These are phyloP conservation scores for Carapus acus DNA, from an alignment of 2,797 vertebrate genomes.

Conservation along the genomic window DNA sequence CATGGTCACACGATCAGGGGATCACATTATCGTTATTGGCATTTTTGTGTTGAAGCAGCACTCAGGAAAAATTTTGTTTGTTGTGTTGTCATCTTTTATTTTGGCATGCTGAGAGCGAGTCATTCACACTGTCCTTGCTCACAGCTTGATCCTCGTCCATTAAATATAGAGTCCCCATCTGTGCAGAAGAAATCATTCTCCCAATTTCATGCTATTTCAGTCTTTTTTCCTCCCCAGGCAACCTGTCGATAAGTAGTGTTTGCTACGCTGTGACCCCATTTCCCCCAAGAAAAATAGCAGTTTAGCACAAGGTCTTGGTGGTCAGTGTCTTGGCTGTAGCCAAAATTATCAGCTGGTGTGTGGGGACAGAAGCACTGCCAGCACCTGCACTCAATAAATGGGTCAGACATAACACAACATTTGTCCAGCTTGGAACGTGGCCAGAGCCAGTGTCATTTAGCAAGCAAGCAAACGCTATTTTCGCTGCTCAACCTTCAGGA, in stretches of 20 bases:
- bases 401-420: slow-evolving; percentile 44
- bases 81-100: too few species aligned
- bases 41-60: too few species aligned
- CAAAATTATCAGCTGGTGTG: slow-evolving; percentile 38
- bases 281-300: slow-evolving; percentile 6
- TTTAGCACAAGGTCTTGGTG: slow-evolving; percentile 11
- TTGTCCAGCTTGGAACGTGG: slow-evolving; percentile 24
- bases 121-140: too few species aligned
- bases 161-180: too few species aligned
- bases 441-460: slow-evolving; percentile 25
- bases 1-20: too few species aligned
- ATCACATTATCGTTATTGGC: too few species aligned
- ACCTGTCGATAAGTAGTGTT: too few species aligned
- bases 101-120: too few species aligned
- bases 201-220: slow-evolving; percentile 1
- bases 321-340: slow-evolving; percentile 17
- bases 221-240: slow-evolving; percentile 5
- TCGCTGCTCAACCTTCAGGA: slow-evolving; percentile 34
- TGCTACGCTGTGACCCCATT: slow-evolving; percentile 34
- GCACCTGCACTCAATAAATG: slow-evolving; percentile 47
- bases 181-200: not conserved
- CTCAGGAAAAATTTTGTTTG: too few species aligned
- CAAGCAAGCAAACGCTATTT: slow-evolving; percentile 49
- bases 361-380: slow-evolving; percentile 25
- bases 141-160: too few species aligned